Evolutionary conservation across 2,797 vertebrate species (phyloP), one percentile per base, ranked within the genome.

Genomic region (Eospalax fontanierii): DNA sequence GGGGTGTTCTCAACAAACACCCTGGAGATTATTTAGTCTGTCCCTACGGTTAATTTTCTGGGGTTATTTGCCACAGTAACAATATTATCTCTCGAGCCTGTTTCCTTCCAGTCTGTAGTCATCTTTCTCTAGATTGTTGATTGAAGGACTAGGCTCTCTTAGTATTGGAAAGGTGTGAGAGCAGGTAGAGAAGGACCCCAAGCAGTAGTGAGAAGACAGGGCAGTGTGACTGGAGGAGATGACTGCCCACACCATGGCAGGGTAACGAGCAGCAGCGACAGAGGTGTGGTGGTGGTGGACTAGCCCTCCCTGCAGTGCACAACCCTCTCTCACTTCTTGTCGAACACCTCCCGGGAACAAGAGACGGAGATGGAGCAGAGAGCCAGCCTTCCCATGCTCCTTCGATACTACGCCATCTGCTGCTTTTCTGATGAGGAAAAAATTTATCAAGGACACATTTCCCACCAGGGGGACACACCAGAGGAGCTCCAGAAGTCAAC

Each of bases 211-310:
- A 21, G 24, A 21, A 4, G 61, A 63, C 24, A 26, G 33, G n/a
- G 40, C 65, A 66, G 26, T 24, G 59, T 54, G 38, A 19, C 11
- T 74, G 28, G 80, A 61, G 18, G 63, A 26, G 30, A 19, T 18
- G 1, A 6, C 40, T 3, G 0, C 75, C 30, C 10, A 4, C 4
- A 6, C 28, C 5, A 0, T 1, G 33, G 1, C 35, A 4, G 16
- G 10, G 65, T 21, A 5, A 28, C 3, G n/a, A 8, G 0, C 0
- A 30, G 7, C 1, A 35, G 21, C 76, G 46, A 0, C 0, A 1
- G 16, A 16, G 9, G 33, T 33, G 0, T 26, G 1, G 0, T 2
- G 14, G 33, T 1, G 14, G 28, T 33, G 19, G 46, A 28, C 14
- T 54, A 54, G 50, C 50, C 8, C 2, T 54, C 7, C 2, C 50